Conservation (phyloP, 1,140 invertebrate genomes). For the Eumeta japonica region DNA sequence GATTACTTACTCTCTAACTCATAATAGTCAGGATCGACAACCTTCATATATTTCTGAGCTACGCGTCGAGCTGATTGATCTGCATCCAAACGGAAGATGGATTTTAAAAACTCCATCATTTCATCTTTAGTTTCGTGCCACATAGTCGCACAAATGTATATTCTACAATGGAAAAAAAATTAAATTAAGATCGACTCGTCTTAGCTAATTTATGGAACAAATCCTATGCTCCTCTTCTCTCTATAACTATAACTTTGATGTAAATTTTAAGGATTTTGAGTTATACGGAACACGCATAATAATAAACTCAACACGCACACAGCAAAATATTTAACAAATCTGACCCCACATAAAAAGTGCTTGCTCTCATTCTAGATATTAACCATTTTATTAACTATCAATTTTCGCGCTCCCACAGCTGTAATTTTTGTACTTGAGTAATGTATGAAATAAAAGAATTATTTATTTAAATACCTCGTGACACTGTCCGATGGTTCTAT, state of each 20-base stretch:
- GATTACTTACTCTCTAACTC: conserved; percentile 89
- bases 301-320: too few relatives aligned
- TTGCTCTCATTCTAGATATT: too few relatives aligned
- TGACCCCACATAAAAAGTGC: too few relatives aligned
- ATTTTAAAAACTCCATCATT: conserved; percentile 91
- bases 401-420: too few relatives aligned
- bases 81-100: conserved; percentile 84
- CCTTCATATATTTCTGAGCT: conserved; percentile 87
- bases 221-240: too few relatives aligned
- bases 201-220: too few relatives aligned
- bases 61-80: conserved; percentile 90
- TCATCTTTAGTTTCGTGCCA: conserved; percentile 97
- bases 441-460: not conserved
- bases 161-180: conserved; percentile 55
- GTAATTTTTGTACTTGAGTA: too few relatives aligned
- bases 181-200: conserved; percentile 2
- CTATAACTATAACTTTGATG: too few relatives aligned
- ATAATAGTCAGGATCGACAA: conserved; percentile 95
- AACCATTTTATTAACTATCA: too few relatives aligned
- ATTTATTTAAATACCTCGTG: conserved; percentile 30
- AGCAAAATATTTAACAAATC: not conserved
- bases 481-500: conserved; percentile 34
- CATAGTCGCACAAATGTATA: conserved; percentile 97
- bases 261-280: too few relatives aligned
- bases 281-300: too few relatives aligned